Evolutionary conservation across 2,888 invertebrate species (phyloP), one percentile per base, ranked within the genome.

Genomic region (Rhagonycha fulva): DNA sequence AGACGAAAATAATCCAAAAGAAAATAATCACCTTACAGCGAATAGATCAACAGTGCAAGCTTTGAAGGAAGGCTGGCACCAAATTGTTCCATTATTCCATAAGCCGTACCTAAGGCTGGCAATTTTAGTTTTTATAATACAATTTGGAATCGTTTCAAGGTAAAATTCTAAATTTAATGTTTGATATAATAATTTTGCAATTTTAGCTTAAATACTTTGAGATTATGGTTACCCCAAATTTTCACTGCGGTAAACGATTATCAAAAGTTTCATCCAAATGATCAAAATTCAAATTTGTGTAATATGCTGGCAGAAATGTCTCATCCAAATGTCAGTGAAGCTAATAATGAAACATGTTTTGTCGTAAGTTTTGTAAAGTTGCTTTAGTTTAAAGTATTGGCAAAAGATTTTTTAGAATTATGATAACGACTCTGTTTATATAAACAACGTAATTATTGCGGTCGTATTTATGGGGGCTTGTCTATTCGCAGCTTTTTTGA

Each of bases 211-310:
- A 96, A 96, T 84, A 95, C 96, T 0, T 89, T 96, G 62, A 93
- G 96, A 14, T 90, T 96, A 32, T 97, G 96, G 96, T 91, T 96
- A 80, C 96, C 96, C 0, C 95, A 96, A 85, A 89, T 97, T 14
- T 96, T 96, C 80, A 92, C 94, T 73, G 93, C 94, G 85, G 92
- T 94, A 69, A 86, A 86, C 78, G 87, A 88, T 77, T 87, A 87
- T 77, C 80, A 85, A 72, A 62, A 76, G 24, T 76, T 80, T 24
- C 80, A 86, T 73, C 83, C 85, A 73, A 80, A 83, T n/a, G 62
- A 76, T 60, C 32, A 60, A 62, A 26, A 71, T 24, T 86, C 88
- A 14, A 87, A 86, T 72, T 85, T 90, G 74, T 89, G 90, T 81
- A 87, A 87, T 68, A 88, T 89, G 87, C 80, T 87, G 76, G 81